Conservation (phyloP, 2,888 invertebrate genomes). For the Ophioninae sp. region DNA sequence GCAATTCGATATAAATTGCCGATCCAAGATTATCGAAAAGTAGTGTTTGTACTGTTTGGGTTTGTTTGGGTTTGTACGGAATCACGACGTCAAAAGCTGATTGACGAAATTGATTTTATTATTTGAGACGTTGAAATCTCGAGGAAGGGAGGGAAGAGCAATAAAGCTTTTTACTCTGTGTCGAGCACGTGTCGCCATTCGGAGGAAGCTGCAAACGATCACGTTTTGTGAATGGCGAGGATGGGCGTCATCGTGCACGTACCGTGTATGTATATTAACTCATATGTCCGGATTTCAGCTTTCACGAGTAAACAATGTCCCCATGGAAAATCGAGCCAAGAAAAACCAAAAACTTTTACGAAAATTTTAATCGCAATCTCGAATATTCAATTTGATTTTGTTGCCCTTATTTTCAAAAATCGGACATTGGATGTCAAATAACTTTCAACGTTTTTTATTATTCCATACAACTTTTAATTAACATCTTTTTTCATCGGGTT, state of each 20-base stretch:
- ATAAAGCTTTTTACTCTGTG: background rate
- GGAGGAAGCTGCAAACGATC: background rate
- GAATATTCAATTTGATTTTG: too few relatives aligned
- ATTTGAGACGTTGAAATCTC: background rate
- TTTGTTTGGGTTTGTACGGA: too few relatives aligned
- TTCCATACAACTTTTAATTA: too few relatives aligned
- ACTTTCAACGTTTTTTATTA: too few relatives aligned
- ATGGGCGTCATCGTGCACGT: slow-evolving; percentile 79
- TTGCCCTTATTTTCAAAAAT: too few relatives aligned
- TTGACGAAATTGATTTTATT: background rate
- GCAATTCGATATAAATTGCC: slow-evolving; percentile 71
- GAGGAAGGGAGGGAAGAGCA: background rate
- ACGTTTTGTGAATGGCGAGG: slow-evolving; percentile 74
- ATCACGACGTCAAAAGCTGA: background rate
- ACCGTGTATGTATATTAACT: slow-evolving; percentile 74
- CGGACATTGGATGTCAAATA: too few relatives aligned
- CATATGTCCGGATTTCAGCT: background rate
- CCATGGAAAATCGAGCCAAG: background rate
- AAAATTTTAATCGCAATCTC: too few relatives aligned
- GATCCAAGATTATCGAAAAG: slow-evolving; percentile 70
- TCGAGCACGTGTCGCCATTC: background rate
- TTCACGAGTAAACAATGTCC: background rate
- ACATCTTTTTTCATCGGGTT: too few relatives aligned
- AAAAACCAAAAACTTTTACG: too few relatives aligned
- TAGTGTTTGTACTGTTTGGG: slow-evolving; percentile 50